Evolutionary conservation across 2,797 vertebrate species (phyloP), one percentile per base, ranked within the genome.

Genomic region (Ptychadena robeensis): DNA sequence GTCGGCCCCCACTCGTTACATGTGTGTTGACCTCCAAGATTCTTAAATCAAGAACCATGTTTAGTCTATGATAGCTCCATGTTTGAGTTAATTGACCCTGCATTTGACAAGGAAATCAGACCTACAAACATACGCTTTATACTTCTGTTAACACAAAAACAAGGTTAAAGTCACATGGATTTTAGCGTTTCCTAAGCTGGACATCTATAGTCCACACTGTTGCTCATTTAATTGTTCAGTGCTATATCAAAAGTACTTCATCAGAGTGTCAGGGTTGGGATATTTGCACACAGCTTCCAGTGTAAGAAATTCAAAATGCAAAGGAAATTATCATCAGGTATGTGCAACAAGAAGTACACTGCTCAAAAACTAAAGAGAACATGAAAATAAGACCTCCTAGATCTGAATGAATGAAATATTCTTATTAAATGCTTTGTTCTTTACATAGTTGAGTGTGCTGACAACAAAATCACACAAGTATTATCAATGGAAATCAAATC

Each of bases 11-110:
- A n/a, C n/a, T n/a, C n/a, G n/a, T n/a, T n/a, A n/a, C n/a, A n/a
- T n/a, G n/a, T n/a, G n/a, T n/a, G n/a, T n/a, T n/a, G n/a, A 59
- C 38, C 15, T 57, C 71, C 30, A 59, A 73, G 9, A 59, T 34
- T 73, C 22, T 73, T 57, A 59, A 34, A 18, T 25, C 2, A n/a
- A 9, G 53, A 53, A 27, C 40, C 38, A 12, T 72, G 38, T 48
- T 48, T 31, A 18, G 9, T 3, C 18, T 30, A 10, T 32, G 30
- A 27, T 15, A 66, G 32, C 32, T 30, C 64, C 31, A 12, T 15
- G 25, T 48, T 27, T 72, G n/a, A 53, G 2, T 15, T 57, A 22
- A 22, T 74, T 4, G 15, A 34, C 31, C 72, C 30, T 25, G 71
- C 32, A 30, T 73, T 27, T 10, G 44, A 73, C 71, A 73, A 59